phyloP scores from a whole-genome alignment of 2,113 vertebrate genomes.

The Craseonycteris thonglongyai region DNA sequence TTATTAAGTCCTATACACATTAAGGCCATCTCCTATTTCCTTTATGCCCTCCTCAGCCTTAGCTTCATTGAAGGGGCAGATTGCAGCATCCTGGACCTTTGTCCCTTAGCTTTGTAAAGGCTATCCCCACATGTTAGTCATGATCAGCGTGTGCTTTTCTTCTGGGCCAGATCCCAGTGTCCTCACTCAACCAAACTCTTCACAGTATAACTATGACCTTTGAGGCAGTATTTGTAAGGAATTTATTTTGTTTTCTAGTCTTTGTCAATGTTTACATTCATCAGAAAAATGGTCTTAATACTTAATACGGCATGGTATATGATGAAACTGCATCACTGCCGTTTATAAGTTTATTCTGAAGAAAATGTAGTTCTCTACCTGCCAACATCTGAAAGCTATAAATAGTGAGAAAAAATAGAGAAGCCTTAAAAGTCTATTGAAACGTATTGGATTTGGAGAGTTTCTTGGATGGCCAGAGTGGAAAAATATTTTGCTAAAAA shows the following conservation, averaged over 20 bases:
- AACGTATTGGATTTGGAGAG: conserved; percentile 69
- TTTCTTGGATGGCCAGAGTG: conserved; percentile 70
- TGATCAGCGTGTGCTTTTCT: background rate
- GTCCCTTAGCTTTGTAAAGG: background rate
- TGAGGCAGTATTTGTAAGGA: background rate
- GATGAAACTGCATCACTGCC: conserved; percentile 13
- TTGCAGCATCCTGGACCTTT: background rate
- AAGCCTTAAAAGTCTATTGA: conserved; percentile 66
- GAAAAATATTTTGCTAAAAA: conserved; percentile 78
- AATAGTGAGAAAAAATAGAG: conserved; percentile 74
- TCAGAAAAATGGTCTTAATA: conserved; percentile 30
- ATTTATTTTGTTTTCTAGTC: background rate
- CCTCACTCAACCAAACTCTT: background rate
- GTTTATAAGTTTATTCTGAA: conserved; percentile 49
- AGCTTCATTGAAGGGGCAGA: background rate
- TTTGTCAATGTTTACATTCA: conserved; percentile 28
- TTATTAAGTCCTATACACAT: background rate
- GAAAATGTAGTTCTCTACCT: conserved; percentile 58
- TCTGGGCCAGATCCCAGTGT: background rate
- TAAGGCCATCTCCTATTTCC: background rate
- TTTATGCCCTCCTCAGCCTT: background rate
- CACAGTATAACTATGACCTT: background rate
- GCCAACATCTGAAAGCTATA: conserved; percentile 70
- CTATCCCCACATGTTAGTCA: background rate
- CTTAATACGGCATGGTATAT: background rate